phyloP scores from a whole-genome alignment of 2,888 invertebrate species.

The Coleophora flavipennella region DNA sequence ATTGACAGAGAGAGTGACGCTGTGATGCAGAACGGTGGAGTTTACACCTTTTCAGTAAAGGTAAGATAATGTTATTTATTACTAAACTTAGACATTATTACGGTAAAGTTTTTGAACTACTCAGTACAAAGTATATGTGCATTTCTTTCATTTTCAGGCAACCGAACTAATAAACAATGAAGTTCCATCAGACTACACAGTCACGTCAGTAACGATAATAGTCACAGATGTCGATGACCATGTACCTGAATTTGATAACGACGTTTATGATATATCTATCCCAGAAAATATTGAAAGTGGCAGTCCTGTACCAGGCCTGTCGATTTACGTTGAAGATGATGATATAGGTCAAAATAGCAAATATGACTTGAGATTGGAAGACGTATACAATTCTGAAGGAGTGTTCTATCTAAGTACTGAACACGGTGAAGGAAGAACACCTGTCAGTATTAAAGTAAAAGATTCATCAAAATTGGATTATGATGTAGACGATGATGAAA shows the following conservation, averaged over 20 bases:
- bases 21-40: slow-evolving; percentile 84
- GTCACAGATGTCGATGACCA: slow-evolving; percentile 86
- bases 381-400: slow-evolving; percentile 72
- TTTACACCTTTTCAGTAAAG: slow-evolving; percentile 80
- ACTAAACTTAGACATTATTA: too few species aligned
- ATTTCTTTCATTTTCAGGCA: slow-evolving; percentile 56
- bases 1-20: slow-evolving; percentile 83
- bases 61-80: slow-evolving; percentile 32
- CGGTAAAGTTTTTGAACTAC: background rate
- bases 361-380: slow-evolving; percentile 75
- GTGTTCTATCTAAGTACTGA: slow-evolving; percentile 77
- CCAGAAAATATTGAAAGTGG: slow-evolving; percentile 83
- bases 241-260: slow-evolving; percentile 78
- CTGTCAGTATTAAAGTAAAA: slow-evolving; percentile 80
- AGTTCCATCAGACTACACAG: slow-evolving; percentile 78
- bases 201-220: slow-evolving; percentile 81
- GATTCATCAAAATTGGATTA: slow-evolving; percentile 79
- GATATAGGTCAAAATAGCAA: slow-evolving; percentile 83
- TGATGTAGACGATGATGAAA: slow-evolving; percentile 74
- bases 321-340: slow-evolving; percentile 80
- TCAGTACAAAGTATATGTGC: background rate
- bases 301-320: slow-evolving; percentile 79
- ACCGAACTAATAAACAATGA: slow-evolving; percentile 82
- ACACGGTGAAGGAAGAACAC: slow-evolving; percentile 80
- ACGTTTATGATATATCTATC: slow-evolving; percentile 77